Base-by-base conservation (phyloP, 2,888 invertebrate genomes). In the Lepidonotus clava region DNA sequence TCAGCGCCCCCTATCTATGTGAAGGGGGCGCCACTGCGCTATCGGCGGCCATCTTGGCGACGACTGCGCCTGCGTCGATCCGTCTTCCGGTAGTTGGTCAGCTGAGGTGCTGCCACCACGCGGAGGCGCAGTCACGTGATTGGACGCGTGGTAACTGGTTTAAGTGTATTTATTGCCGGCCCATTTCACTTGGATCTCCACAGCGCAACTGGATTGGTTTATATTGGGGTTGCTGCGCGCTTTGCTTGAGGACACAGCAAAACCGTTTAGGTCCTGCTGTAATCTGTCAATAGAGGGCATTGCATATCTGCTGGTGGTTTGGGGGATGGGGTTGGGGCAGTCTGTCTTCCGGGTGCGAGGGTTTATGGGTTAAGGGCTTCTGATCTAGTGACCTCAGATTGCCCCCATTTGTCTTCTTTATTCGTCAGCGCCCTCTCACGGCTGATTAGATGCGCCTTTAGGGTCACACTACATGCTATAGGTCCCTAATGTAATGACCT, bases 41-140 rank as follows among this genome's bases (percentile, higher is more conserved):
- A 61, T 61, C 61, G 61, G 24, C 61, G 28, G 61, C 61, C 61
- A 61, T 61, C 61, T 61, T 61, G 61, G 61, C 61, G 61, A 28
- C 28, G 61, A 28, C 61, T 28, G 61, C 28, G 61, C 28, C 61
- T n/a, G 61, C 28, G 61, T 28, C 11, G 28, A 24, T 28, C 61
- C 53, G 4, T 24, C 61, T 61, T 28, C 61, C 61, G 61, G 61
- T 28, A 61, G 56, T 56, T 11, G 56, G 56, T 56, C 56, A 56
- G 61, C 46, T 11, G 8, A 6, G n/a, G 61, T n/a, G 24, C n/a
- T 61, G 61, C 61, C 28, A 61, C 28, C 14, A 2, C 24, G 24
- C 28, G 5, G 61, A 18, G n/a, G n/a, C n/a, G n/a, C n/a, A n/a
- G n/a, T n/a, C n/a, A n/a, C n/a, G n/a, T n/a, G n/a, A n/a, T n/a